Conservation (phyloP, 23 tunicate species). For the Oikopleura vanhoeffeni region DNA sequence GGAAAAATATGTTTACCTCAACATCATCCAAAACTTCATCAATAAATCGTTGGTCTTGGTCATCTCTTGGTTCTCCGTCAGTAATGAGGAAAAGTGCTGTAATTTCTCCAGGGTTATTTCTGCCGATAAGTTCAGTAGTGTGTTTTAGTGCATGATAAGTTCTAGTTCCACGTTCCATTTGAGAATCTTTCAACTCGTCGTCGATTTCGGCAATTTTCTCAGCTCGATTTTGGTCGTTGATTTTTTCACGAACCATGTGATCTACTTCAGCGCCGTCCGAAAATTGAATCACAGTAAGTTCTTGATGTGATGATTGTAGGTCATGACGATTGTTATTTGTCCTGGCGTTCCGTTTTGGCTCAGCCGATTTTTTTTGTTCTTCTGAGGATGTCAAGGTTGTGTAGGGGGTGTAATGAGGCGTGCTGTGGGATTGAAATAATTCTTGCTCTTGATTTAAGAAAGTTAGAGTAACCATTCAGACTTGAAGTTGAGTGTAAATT, state of each 20-base stretch:
- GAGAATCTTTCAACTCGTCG: not conserved
- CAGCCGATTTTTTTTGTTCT: too few species aligned
- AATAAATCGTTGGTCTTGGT: not conserved
- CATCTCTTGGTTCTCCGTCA: not conserved
- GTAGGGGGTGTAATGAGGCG: too few species aligned
- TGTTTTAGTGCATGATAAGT: not conserved
- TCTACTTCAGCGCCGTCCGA: not conserved
- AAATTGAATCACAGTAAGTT: not conserved
- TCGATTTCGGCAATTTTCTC: not conserved
- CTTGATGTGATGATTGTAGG: too few species aligned
- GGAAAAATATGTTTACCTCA: too few species aligned
- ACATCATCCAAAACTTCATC: not conserved
- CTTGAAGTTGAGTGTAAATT: too few species aligned
- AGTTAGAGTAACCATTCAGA: too few species aligned
- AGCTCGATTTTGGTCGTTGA: not conserved
- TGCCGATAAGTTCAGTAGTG: not conserved
- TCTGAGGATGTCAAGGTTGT: too few species aligned
- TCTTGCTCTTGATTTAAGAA: too few species aligned
- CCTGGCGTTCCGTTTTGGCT: too few species aligned
- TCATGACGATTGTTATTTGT: too few species aligned
- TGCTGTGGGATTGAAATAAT: too few species aligned
- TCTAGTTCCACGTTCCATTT: not conserved
- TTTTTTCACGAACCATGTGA: not conserved
- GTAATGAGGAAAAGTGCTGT: not conserved
- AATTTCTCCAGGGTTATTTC: not conserved